A percentile compares a stretch with the other conserved stretches of the same genome.
phyloP scores from a whole-genome alignment of 2,888 invertebrate species.

The Pammene aurita region DNA sequence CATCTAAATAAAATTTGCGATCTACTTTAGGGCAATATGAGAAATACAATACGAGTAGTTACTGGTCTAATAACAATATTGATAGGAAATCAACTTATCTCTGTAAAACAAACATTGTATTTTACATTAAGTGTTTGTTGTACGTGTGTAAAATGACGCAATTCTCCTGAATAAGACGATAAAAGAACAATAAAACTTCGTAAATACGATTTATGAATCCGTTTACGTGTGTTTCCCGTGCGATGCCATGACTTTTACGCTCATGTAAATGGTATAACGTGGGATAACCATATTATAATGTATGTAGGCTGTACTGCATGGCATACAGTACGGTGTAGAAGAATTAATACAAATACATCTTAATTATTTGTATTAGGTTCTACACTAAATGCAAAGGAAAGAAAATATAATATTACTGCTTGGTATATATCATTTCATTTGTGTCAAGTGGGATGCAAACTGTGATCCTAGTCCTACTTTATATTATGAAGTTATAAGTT shows the following conservation, averaged over 20 bases:
- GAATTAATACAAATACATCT: too few relatives aligned
- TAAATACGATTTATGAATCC: slow-evolving; percentile 31
- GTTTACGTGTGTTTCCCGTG: slow-evolving; percentile 17
- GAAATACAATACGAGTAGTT: too few relatives aligned
- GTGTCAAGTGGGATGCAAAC: too few relatives aligned
- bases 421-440: too few relatives aligned
- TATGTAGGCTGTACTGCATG: not conserved
- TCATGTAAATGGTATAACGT: not conserved
- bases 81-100: not conserved
- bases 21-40: too few relatives aligned
- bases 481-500: too few relatives aligned
- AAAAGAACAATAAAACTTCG: slow-evolving; percentile 29
- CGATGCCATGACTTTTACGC: slow-evolving; percentile 22
- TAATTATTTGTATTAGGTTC: too few relatives aligned
- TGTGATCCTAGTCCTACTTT: too few relatives aligned
- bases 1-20: too few relatives aligned
- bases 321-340: too few relatives aligned
- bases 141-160: slow-evolving; percentile 22
- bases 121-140: slow-evolving; percentile 9
- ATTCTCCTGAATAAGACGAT: slow-evolving; percentile 27
- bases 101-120: slow-evolving; percentile 9
- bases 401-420: too few relatives aligned
- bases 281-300: slow-evolving; percentile 1
- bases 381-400: too few relatives aligned
- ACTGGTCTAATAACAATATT: not conserved